Evolutionary conservation across 2,888 invertebrate species (phyloP), one percentile per base, ranked within the genome.

Genomic region (Drepana falcataria): DNA sequence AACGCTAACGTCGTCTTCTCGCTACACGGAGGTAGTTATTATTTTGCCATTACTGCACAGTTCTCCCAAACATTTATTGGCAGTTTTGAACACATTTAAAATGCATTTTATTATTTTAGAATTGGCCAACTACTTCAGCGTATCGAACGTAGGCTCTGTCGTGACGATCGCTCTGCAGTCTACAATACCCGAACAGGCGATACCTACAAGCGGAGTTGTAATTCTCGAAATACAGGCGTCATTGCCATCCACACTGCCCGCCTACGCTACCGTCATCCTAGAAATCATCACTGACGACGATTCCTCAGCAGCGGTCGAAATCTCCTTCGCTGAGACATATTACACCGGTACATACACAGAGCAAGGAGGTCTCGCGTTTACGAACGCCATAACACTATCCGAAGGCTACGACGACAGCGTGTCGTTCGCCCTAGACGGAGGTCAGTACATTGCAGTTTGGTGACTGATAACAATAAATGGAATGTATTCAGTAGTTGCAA

Each of bases 191-290:
- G 68, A 69, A 40, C 53, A 68, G 33, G 57, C 54, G 1, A 51
- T 76, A 57, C 73, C 72, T 0, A 35, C 61, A 2, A 75, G 71
- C 55, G 44, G 64, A 35, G 58, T 73, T 7, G 61, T 75, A 48
- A 3, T 71, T 3, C 54, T 77, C 0, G 66, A 70, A 35, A 53
- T 79, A 48, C 62, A 66, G 61, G 77, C 78, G 2, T 51, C 68
- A 4, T 65, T 66, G n/a, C 61, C 64, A 0, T 54, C 59, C 49
- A 51, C 71, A 33, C 4, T 64, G 9, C 49, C 73, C 6, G 72
- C 74, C 5, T 59, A 57, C 49, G 69, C 79, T 21, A 66, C 71
- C n/a, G 55, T 77, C 35, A 67, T 77, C 37, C 48, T 77, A n/a
- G 60, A 68, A 54, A 51, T 66, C 35, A 6, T 41, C 2, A 40